Evolutionary conservation across 1,140 invertebrate species (phyloP).

Genomic region (Drosophila truncata): DNA sequence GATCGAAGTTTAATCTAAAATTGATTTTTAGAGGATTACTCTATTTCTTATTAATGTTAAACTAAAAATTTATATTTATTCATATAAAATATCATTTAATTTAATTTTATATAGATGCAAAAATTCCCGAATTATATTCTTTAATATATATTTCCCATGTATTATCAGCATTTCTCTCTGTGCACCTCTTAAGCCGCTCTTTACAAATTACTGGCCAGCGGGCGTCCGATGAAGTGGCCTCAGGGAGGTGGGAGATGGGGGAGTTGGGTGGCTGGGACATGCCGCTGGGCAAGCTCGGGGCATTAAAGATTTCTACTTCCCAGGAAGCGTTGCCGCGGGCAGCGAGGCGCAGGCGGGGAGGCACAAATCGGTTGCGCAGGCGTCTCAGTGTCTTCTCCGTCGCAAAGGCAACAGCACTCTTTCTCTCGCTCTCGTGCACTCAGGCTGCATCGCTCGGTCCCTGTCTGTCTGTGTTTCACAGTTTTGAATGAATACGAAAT

Average conservation of each 20-base stretch:
- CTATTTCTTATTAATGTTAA: too few relatives aligned
- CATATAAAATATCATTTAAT: too few relatives aligned
- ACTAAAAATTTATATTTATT: background rate
- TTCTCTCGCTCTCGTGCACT: constrained; percentile 24
- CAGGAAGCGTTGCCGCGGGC: constrained; percentile 23
- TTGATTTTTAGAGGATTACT: too few relatives aligned
- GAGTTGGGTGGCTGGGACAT: constrained; percentile 38
- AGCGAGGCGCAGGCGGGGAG: background rate
- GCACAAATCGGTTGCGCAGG: constrained; percentile 48
- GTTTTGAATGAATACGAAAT: constrained; percentile 57
- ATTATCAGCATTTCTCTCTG: background rate
- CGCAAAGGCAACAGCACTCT: constrained; percentile 1
- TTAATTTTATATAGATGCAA: too few relatives aligned
- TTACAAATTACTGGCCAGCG: constrained; percentile 35
- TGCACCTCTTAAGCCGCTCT: constrained; percentile 16
- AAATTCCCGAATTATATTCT: too few relatives aligned
- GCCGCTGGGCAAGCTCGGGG: constrained; percentile 41
- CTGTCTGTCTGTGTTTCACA: constrained; percentile 49
- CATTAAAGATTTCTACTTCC: constrained; percentile 45
- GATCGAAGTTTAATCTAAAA: too few relatives aligned
- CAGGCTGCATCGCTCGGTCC: background rate
- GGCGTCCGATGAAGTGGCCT: constrained; percentile 5
- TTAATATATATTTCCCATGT: background rate
- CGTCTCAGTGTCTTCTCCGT: constrained; percentile 46
- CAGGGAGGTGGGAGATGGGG: background rate